phyloP scores from a whole-genome alignment of 1,140 invertebrate genomes.

The Chrysoperla carnea region DNA sequence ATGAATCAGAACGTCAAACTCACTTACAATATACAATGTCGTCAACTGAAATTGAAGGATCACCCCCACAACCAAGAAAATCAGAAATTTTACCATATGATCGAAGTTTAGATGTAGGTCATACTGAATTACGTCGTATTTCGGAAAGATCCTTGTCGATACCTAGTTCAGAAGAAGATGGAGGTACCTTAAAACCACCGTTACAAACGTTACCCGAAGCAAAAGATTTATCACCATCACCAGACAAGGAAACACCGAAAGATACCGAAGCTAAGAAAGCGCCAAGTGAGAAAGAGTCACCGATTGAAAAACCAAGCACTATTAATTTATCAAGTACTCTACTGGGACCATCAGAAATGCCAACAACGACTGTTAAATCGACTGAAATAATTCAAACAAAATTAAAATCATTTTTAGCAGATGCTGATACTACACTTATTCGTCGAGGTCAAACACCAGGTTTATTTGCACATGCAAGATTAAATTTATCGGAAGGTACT shows the following conservation, averaged over 20 bases:
- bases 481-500: constrained; percentile 67
- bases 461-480: constrained; percentile 53
- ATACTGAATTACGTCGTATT: constrained; percentile 41
- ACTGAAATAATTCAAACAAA: background rate
- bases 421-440: background rate
- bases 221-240: background rate
- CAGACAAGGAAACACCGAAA: constrained; percentile 21
- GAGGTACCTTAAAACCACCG: constrained; percentile 6
- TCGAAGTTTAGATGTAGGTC: constrained; percentile 35
- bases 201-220: constrained; percentile 11
- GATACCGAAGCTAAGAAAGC: constrained; percentile 25
- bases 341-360: constrained; percentile 34
- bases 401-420: background rate
- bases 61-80: constrained; percentile 43
- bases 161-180: constrained; percentile 47
- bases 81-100: constrained; percentile 32
- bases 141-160: constrained; percentile 50
- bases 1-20: constrained; percentile 45
- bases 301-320: constrained; percentile 29
- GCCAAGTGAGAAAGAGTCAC: constrained; percentile 6
- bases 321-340: constrained; percentile 40
- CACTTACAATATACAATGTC: constrained; percentile 52
- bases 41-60: constrained; percentile 51
- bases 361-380: constrained; percentile 27
- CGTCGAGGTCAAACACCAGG: constrained; percentile 47